Conservation (phyloP, 2,113 vertebrate genomes). For the Leptodactylus fuscus region DNA sequence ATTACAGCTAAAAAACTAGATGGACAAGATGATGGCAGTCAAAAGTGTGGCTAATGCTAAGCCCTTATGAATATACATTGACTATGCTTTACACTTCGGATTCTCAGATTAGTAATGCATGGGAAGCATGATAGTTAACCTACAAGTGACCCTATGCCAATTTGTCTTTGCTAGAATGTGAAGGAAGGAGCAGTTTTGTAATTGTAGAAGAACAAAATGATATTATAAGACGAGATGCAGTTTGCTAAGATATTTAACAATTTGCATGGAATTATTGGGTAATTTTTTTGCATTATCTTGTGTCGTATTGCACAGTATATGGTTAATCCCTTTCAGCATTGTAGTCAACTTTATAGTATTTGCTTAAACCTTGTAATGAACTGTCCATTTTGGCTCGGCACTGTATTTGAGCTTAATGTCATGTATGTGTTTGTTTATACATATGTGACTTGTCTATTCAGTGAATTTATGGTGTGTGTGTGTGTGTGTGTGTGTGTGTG, state of each 20-base stretch:
- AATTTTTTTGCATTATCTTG: not conserved
- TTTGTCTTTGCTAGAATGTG: not conserved
- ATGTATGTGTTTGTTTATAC: not conserved
- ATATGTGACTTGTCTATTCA: not conserved
- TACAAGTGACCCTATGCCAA: not conserved
- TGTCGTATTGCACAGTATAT: not conserved
- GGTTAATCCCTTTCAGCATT: not conserved
- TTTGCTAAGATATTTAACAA: not conserved
- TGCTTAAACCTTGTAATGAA: not conserved
- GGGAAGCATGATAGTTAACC: not conserved
- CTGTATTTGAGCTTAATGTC: not conserved
- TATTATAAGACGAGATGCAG: not conserved
- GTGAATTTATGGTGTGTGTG: too few species aligned
- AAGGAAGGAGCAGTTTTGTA: not conserved
- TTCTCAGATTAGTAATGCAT: not conserved
- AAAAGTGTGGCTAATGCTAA: not conserved
- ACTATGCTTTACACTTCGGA: not conserved
- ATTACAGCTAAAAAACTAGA: not conserved
- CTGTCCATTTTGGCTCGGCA: not conserved
- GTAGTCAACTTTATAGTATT: not conserved
- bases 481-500: too few species aligned
- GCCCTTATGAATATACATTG: not conserved
- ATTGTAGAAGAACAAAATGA: not conserved
- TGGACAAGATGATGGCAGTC: not conserved
- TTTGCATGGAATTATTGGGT: not conserved